These are phyloP conservation scores for Alouatta palliata DNA, from an alignment of 2,113 vertebrate species.

Conservation along the genomic window DNA sequence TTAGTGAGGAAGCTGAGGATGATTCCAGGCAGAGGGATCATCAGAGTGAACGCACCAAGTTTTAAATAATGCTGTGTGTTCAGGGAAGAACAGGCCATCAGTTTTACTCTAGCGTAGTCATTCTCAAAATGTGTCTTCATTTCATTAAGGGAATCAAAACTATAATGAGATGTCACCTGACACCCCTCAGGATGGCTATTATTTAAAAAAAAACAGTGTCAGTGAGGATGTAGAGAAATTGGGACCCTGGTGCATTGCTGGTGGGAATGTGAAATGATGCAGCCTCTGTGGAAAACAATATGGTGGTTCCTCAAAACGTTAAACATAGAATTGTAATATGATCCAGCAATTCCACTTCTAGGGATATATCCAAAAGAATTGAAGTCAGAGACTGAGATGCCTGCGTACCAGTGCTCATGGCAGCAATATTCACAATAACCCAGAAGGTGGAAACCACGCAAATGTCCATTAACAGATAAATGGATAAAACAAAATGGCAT, in stretches of 20 bases:
- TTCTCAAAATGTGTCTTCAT: neutral
- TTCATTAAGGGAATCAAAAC: neutral
- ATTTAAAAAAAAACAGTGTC: too few species aligned
- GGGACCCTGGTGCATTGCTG: neutral
- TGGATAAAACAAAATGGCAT: neutral
- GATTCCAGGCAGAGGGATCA: neutral
- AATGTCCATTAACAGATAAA: neutral
- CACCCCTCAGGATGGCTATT: neutral
- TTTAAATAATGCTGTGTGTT: neutral
- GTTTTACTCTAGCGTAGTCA: neutral
- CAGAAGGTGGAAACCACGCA: neutral
- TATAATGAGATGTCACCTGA: neutral
- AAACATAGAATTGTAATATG: neutral
- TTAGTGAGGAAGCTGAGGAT: neutral
- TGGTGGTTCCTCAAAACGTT: neutral
- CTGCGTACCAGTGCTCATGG: neutral
- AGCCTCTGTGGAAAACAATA: neutral
- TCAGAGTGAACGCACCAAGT: neutral
- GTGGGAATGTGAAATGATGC: neutral
- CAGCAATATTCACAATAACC: neutral
- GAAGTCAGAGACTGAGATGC: neutral
- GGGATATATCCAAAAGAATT: neutral
- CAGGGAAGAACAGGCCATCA: neutral
- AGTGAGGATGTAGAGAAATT: neutral
- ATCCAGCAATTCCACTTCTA: neutral